phyloP scores from a whole-genome alignment of 1,140 invertebrate species.

The Drosophila nebulosa region DNA sequence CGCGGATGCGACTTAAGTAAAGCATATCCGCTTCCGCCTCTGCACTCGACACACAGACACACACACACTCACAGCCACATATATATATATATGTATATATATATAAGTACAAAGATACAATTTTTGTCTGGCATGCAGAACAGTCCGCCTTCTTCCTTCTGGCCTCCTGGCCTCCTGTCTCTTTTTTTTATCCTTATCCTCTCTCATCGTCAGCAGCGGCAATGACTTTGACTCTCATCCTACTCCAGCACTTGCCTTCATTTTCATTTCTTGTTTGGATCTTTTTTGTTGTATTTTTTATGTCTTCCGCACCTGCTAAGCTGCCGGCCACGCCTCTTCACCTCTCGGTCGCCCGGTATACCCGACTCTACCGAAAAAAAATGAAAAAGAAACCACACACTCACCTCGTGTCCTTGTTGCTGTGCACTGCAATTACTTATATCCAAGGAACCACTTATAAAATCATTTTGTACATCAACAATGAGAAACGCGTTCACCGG shows the following conservation, averaged over 20 bases:
- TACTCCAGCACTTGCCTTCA: slow-evolving; percentile 53
- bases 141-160: neutral
- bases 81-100: slow-evolving; percentile 16
- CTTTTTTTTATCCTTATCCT: slow-evolving; percentile 31
- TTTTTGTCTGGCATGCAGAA: slow-evolving; percentile 52
- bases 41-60: slow-evolving; percentile 51
- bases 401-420: slow-evolving; percentile 92
- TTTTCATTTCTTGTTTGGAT: slow-evolving; percentile 77
- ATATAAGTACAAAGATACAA: slow-evolving; percentile 14
- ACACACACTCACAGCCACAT: slow-evolving; percentile 13
- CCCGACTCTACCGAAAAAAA: slow-evolving; percentile 4
- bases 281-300: slow-evolving; percentile 41
- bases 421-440: slow-evolving; percentile 95
- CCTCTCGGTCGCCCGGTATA: slow-evolving; percentile 16
- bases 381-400: neutral
- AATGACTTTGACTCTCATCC: slow-evolving; percentile 68
- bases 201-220: slow-evolving; percentile 54
- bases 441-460: slow-evolving; percentile 96
- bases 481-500: slow-evolving; percentile 95
- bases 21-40: slow-evolving; percentile 76
- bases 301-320: slow-evolving; percentile 66
- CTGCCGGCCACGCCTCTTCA: slow-evolving; percentile 57
- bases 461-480: slow-evolving; percentile 99
- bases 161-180: neutral
- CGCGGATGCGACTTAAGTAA: slow-evolving; percentile 77